phyloP scores from a whole-genome alignment of 2,113 vertebrate genomes.

The Felis catus region DNA sequence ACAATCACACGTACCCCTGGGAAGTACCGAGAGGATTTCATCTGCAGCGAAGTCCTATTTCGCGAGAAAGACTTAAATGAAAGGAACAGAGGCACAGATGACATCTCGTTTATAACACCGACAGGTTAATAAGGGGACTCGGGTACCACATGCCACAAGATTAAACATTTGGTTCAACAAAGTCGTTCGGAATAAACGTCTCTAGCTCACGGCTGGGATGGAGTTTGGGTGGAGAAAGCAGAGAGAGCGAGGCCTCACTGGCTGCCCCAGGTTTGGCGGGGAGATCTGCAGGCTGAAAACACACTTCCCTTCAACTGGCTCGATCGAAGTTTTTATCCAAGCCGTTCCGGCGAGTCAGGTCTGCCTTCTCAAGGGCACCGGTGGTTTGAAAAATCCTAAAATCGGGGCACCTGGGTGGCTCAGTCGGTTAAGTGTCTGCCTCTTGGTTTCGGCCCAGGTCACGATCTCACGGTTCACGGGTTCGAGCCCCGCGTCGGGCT shows the following conservation, averaged over 20 bases:
- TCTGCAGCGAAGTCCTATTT: background rate
- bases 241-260: background rate
- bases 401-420: background rate
- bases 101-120: background rate
- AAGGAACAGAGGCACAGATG: background rate
- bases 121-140: background rate
- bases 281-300: rapidly evolving
- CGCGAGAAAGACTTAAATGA: background rate
- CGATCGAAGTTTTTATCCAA: background rate
- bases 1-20: background rate
- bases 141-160: background rate
- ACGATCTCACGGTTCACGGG: too few relatives aligned
- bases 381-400: background rate
- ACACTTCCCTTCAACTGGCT: background rate
- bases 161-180: background rate
- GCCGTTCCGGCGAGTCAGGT: background rate
- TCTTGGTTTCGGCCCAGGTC: too few relatives aligned
- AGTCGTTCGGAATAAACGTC: background rate
- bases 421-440: too few relatives aligned
- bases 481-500: too few relatives aligned
- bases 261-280: background rate
- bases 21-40: background rate
- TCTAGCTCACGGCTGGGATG: background rate
- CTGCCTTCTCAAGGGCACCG: background rate
- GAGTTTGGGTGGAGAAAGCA: background rate